These are phyloP conservation scores for Zootermopsis nevadensis DNA, from an alignment of 2,888 invertebrate species.

Conservation along the genomic window DNA sequence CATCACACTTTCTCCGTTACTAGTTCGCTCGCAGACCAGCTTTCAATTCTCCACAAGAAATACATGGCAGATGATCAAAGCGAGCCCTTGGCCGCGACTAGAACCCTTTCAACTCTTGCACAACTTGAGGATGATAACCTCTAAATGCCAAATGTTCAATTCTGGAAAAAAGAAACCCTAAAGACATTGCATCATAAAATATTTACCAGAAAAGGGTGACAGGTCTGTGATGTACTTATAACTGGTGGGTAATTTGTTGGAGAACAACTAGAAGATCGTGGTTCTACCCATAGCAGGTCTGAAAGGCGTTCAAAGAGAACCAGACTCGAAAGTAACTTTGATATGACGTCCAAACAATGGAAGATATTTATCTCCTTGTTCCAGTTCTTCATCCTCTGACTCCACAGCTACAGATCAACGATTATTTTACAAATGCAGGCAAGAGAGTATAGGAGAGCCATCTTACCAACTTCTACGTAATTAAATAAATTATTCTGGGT, in stretches of 20 bases:
- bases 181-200: neutral
- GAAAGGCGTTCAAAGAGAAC: neutral
- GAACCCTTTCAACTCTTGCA: slow-evolving; percentile 30
- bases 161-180: no score
- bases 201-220: neutral
- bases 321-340: neutral
- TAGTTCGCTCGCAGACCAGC: slow-evolving; percentile 18
- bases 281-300: neutral
- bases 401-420: no score
- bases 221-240: neutral
- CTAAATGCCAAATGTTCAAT: neutral
- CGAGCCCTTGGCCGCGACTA: slow-evolving; percentile 1
- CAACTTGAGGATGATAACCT: slow-evolving; percentile 17
- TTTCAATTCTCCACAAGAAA: slow-evolving; percentile 41
- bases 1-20: slow-evolving; percentile 47
- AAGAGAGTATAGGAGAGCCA: no score
- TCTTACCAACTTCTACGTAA: no score
- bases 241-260: neutral
- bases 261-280: neutral
- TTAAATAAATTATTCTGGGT: no score
- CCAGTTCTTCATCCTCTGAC: neutral
- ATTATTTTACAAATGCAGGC: no score
- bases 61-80: slow-evolving; percentile 10
- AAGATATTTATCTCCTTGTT: neutral
- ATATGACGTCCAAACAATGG: neutral